Evolutionary conservation across 2,888 invertebrate species (phyloP).

Genomic region (Synanthedon tipuliformis): DNA sequence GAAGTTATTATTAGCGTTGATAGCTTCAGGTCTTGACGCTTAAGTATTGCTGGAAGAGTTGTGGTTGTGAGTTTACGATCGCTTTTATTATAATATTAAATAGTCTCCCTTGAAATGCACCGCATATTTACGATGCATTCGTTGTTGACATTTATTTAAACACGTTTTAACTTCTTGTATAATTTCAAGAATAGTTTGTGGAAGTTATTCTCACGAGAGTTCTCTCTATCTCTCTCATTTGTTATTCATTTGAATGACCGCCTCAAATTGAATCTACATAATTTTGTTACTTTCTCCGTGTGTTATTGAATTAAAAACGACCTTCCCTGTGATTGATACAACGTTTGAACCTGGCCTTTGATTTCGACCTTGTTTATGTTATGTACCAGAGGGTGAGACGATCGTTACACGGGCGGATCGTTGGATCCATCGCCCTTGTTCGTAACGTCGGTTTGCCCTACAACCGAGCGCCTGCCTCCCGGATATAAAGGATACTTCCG

Average conservation of each 20-base stretch:
- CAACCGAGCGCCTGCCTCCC: slow-evolving; percentile 19
- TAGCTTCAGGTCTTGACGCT: too few species aligned
- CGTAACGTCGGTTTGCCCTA: not conserved
- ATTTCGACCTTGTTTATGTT: not conserved
- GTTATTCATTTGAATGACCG: slow-evolving; percentile 11
- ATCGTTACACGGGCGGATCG: slow-evolving; percentile 19
- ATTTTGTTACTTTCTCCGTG: slow-evolving; percentile 5
- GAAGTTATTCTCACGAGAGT: slow-evolving; percentile 14
- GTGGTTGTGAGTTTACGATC: not conserved
- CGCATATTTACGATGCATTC: not conserved
- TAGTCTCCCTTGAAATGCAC: not conserved
- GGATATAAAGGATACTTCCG: slow-evolving; percentile 48
- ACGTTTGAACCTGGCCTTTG: not conserved
- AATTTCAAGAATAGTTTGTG: not conserved
- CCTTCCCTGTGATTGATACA: not conserved
- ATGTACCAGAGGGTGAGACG: not conserved
- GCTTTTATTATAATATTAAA: not conserved
- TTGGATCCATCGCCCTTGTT: slow-evolving; percentile 20
- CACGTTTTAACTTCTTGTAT: not conserved
- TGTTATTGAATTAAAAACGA: slow-evolving; percentile 3
- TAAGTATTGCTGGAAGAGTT: too few species aligned
- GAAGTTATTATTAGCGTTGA: too few species aligned
- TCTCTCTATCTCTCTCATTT: slow-evolving; percentile 13
- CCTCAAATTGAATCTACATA: slow-evolving; percentile 9
- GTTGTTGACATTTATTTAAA: not conserved